Percentiles rank a stretch among this genome's conserved stretches.
Conservation (phyloP, 2,888 invertebrate genomes). For the Lithophane ornitopus region DNA sequence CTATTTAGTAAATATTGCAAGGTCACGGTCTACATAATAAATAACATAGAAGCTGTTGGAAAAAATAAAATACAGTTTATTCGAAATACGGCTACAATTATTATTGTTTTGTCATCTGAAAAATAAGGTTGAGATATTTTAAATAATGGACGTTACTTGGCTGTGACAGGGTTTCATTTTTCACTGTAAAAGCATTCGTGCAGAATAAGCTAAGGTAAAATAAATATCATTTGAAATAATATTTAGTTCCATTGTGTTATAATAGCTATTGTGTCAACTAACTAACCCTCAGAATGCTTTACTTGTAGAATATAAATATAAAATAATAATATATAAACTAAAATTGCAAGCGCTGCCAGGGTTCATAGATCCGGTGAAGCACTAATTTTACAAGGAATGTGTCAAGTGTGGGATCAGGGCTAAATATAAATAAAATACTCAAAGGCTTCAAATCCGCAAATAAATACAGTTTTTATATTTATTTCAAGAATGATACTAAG, state of each 20-base stretch:
- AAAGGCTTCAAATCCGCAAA: slow-evolving; percentile 55
- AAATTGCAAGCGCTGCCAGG: slow-evolving; percentile 67
- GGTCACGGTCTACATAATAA: slow-evolving; percentile 39
- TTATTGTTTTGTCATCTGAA: slow-evolving; percentile 51
- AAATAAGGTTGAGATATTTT: slow-evolving; percentile 33
- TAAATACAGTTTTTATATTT: neutral
- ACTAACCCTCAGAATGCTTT: slow-evolving; percentile 31
- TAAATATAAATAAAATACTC: slow-evolving; percentile 31
- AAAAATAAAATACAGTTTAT: slow-evolving; percentile 36
- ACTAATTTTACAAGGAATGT: slow-evolving; percentile 52
- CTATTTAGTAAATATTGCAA: slow-evolving; percentile 29
- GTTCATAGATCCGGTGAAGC: slow-evolving; percentile 53
- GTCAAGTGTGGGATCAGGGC: slow-evolving; percentile 59
- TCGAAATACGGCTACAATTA: slow-evolving; percentile 25
- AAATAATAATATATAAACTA: slow-evolving; percentile 31
- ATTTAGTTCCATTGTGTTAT: slow-evolving; percentile 29
- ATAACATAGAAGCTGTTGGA: slow-evolving; percentile 37
- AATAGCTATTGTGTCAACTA: slow-evolving; percentile 45
- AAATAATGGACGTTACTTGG: slow-evolving; percentile 24
- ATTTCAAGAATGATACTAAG: neutral
- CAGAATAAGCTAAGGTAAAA: slow-evolving; percentile 41
- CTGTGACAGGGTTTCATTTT: slow-evolving; percentile 35
- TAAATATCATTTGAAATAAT: slow-evolving; percentile 27
- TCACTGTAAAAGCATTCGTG: slow-evolving; percentile 45
- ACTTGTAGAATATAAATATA: slow-evolving; percentile 9